Evolutionary conservation across 2,888 invertebrate species (phyloP).

Genomic region (Heteromyza rotundicornis): DNA sequence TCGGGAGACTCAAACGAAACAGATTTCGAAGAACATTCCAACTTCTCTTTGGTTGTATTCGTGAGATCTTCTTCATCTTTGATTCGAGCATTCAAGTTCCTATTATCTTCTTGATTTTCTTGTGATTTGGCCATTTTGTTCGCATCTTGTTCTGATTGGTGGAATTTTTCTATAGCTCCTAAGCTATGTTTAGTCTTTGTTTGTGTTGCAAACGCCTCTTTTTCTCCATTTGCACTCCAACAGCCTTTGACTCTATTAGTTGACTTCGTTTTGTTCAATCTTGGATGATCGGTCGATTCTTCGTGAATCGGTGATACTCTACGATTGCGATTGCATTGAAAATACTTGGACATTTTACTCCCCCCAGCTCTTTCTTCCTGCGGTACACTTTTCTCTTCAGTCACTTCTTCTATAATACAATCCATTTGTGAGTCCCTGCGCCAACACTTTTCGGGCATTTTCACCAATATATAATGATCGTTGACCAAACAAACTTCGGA

Average conservation of each 20-base stretch:
- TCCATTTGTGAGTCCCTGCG: slow-evolving; percentile 16
- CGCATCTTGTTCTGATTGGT: too few species aligned
- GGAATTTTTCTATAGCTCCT: not conserved
- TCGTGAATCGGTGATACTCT: slow-evolving; percentile 21
- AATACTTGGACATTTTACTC: not conserved
- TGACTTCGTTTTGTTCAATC: not conserved
- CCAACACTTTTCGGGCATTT: slow-evolving; percentile 41
- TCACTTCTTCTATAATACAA: slow-evolving; percentile 20
- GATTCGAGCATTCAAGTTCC: too few species aligned
- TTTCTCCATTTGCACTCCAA: slow-evolving; percentile 31
- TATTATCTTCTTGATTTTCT: too few species aligned
- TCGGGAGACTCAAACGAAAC: too few species aligned
- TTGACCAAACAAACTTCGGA: slow-evolving; percentile 55
- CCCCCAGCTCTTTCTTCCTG: not conserved
- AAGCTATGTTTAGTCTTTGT: slow-evolving; percentile 28
- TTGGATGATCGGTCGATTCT: not conserved
- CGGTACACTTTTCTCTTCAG: not conserved
- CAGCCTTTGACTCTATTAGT: slow-evolving; percentile 14
- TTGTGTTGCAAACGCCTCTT: slow-evolving; percentile 38
- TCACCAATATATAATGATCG: slow-evolving; percentile 57
- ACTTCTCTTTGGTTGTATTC: too few species aligned
- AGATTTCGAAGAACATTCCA: too few species aligned
- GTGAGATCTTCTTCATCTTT: not conserved
- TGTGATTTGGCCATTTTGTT: too few species aligned
- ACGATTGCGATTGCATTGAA: slow-evolving; percentile 15